phyloP scores from a whole-genome alignment of 2,113 vertebrate genomes.

The Pavo muticus region DNA sequence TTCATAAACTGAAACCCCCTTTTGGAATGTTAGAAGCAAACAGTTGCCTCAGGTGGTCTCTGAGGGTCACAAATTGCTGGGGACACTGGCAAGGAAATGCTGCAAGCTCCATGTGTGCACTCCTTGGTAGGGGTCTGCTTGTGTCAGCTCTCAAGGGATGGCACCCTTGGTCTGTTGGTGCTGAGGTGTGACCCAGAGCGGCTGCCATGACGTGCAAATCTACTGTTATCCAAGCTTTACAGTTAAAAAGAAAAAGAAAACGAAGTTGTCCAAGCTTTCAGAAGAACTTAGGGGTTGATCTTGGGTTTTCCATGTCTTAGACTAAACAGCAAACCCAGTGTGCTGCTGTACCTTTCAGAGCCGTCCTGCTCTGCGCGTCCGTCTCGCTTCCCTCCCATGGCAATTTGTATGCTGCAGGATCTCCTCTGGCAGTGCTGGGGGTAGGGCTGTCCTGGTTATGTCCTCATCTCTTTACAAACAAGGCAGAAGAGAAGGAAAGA shows the following conservation, averaged over 20 bases:
- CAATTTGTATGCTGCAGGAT: background rate
- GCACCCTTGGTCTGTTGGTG: background rate
- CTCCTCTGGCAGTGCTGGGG: background rate
- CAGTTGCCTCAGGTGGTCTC: rapidly evolving
- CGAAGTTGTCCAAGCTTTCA: background rate
- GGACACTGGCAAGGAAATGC: background rate
- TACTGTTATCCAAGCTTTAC: background rate
- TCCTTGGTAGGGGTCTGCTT: background rate
- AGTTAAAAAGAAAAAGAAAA: background rate
- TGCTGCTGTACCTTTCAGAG: background rate
- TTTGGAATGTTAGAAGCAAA: background rate
- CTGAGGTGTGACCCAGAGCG: background rate
- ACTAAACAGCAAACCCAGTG: background rate
- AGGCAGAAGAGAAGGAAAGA: background rate
- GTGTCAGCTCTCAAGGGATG: background rate
- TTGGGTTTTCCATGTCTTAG: background rate
- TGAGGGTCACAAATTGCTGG: background rate
- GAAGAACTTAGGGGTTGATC: background rate
- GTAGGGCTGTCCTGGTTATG: background rate
- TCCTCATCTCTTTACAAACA: background rate
- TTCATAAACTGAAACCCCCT: background rate
- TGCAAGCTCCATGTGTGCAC: background rate
- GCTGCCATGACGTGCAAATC: background rate
- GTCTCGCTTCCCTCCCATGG: background rate
- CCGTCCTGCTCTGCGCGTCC: background rate